These are phyloP conservation scores for Spodoptera exigua DNA, from an alignment of 2,888 invertebrate species.

Conservation along the genomic window DNA sequence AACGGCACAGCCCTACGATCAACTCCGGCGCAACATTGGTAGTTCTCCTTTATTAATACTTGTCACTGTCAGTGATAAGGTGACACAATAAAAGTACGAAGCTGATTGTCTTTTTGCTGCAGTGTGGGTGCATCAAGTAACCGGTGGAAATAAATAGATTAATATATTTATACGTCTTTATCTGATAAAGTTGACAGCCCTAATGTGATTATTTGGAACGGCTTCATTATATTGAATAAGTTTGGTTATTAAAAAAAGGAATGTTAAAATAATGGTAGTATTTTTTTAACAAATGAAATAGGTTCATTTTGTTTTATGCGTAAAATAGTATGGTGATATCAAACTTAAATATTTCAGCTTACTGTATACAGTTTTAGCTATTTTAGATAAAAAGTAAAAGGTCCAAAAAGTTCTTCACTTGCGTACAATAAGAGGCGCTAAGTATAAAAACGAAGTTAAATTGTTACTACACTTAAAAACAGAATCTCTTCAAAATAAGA, in stretches of 20 bases:
- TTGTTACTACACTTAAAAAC: slow-evolving; percentile 1
- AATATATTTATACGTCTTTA: slow-evolving; percentile 57
- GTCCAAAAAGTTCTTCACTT: too few relatives aligned
- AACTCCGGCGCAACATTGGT: slow-evolving; percentile 69
- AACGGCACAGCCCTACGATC: slow-evolving; percentile 27
- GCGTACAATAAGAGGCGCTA: too few relatives aligned
- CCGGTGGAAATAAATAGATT: slow-evolving; percentile 57
- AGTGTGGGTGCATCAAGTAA: slow-evolving; percentile 47
- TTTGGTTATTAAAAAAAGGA: not conserved
- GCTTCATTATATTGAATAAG: slow-evolving; percentile 18
- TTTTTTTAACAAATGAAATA: too few relatives aligned
- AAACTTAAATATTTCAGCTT: too few relatives aligned
- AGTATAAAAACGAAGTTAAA: too few relatives aligned
- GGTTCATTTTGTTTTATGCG: not conserved
- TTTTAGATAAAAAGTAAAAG: too few relatives aligned
- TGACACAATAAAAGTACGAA: slow-evolving; percentile 76
- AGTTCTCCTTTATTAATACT: slow-evolving; percentile 86
- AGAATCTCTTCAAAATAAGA: slow-evolving; percentile 1
- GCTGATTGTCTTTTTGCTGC: slow-evolving; percentile 73
- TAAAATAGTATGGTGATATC: too few relatives aligned
- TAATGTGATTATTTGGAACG: slow-evolving; percentile 47
- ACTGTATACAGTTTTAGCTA: too few relatives aligned
- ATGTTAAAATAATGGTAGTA: too few relatives aligned
- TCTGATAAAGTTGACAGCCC: slow-evolving; percentile 35
- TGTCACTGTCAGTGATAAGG: slow-evolving; percentile 85